Conservation (phyloP, 2,797 vertebrate genomes). For the Acomys russatus region DNA sequence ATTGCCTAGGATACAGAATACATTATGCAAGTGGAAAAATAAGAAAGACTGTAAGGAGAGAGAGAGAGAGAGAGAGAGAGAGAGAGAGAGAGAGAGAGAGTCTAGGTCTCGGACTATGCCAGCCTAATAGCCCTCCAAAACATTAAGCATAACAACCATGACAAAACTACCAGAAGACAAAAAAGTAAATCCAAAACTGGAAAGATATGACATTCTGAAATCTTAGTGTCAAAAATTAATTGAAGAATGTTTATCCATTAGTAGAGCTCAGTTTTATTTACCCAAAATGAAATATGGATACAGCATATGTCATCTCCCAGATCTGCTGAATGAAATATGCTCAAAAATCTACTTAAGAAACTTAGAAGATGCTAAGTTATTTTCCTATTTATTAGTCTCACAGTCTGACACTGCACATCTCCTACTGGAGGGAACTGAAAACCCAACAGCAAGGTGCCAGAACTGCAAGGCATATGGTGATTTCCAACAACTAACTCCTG, state of each 20-base stretch:
- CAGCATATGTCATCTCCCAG: constrained; percentile 64
- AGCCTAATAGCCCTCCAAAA: not conserved
- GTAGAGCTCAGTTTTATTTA: constrained; percentile 56
- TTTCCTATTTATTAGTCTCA: constrained; percentile 78
- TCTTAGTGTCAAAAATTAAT: constrained; percentile 71
- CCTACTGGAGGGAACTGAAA: constrained; percentile 61
- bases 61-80: not conserved
- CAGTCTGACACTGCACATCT: constrained; percentile 49
- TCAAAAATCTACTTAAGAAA: constrained; percentile 67
- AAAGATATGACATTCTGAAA: constrained; percentile 60
- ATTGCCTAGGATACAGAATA: constrained; percentile 59
- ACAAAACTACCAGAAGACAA: constrained; percentile 21
- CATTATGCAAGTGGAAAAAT: not conserved
- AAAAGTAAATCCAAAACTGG: not conserved
- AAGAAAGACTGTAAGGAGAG: not conserved
- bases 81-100: not conserved
- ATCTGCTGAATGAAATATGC: constrained; percentile 71
- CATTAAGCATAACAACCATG: not conserved
- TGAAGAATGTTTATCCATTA: constrained; percentile 73
- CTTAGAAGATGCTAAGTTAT: constrained; percentile 59
- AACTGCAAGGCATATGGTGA: constrained; percentile 63
- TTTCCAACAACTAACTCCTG: constrained; percentile 28
- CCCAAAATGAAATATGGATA: constrained; percentile 77
- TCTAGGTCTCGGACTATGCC: not conserved
- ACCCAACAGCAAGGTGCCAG: constrained; percentile 64